Conservation (phyloP, 2,888 invertebrate species). For the Drosophila colorata region DNA sequence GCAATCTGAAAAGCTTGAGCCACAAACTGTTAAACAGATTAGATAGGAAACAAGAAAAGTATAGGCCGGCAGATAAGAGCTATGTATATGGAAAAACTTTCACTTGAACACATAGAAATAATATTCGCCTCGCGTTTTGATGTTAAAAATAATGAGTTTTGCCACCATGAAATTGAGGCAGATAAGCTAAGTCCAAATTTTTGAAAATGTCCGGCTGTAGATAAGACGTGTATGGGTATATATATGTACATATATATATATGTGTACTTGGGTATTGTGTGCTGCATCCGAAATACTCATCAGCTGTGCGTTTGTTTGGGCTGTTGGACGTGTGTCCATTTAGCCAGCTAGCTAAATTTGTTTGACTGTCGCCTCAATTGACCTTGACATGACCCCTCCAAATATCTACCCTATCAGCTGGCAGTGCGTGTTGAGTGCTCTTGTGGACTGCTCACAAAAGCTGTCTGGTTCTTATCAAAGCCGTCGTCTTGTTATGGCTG, state of each 20-base stretch:
- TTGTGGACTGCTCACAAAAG: constrained; percentile 13
- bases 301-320: constrained; percentile 38
- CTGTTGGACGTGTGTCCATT: background rate
- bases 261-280: background rate
- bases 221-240: constrained; percentile 29
- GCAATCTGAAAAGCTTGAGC: background rate
- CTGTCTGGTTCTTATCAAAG: constrained; percentile 14
- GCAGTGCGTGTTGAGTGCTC: background rate
- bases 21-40: constrained; percentile 3
- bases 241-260: background rate
- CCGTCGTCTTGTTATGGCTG: background rate
- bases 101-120: background rate
- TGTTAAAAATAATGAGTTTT: constrained; percentile 8
- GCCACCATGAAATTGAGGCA: constrained; percentile 10
- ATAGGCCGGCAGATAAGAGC: background rate
- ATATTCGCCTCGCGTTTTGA: background rate
- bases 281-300: constrained; percentile 5
- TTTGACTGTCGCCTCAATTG: constrained; percentile 12
- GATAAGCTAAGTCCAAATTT: constrained; percentile 8
- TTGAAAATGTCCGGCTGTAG: background rate
- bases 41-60: constrained; percentile 12
- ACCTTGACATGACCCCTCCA: constrained; percentile 65
- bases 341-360: constrained; percentile 1
- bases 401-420: constrained; percentile 29
- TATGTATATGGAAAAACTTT: constrained; percentile 3